These are phyloP conservation scores for Megastigmus dorsalis DNA, from an alignment of 2,888 invertebrate genomes.

Conservation along the genomic window DNA sequence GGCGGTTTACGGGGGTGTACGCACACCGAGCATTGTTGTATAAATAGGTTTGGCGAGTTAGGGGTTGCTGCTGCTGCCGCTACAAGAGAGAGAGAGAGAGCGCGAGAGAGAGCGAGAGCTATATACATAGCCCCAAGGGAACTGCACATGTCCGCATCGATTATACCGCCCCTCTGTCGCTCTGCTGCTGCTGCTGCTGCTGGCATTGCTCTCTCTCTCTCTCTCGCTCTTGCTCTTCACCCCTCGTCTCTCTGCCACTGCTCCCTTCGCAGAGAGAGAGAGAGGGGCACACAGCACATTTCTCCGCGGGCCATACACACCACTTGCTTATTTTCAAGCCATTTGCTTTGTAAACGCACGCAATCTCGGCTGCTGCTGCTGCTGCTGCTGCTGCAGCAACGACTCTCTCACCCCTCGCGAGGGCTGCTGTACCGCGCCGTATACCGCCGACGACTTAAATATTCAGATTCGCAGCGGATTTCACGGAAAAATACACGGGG, in stretches of 20 bases:
- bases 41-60: conserved; percentile 75
- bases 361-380: too few species aligned
- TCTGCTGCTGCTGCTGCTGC: conserved; percentile 29
- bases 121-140: conserved; percentile 73
- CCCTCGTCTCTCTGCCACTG: not conserved
- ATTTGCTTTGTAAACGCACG: conserved; percentile 74
- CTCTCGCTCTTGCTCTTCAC: conserved; percentile 52
- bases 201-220: conserved; percentile 48
- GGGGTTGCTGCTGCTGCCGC: too few species aligned
- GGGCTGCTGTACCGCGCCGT: too few species aligned
- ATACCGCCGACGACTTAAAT: conserved; percentile 59
- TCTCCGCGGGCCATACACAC: conserved; percentile 63
- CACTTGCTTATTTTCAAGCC: conserved; percentile 73
- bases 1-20: conserved; percentile 73
- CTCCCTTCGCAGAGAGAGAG: not conserved
- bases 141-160: conserved; percentile 75
- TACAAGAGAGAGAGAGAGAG: conserved; percentile 31
- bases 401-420: conserved; percentile 55
- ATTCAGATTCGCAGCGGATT: conserved; percentile 56
- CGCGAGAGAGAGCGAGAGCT: conserved; percentile 54
- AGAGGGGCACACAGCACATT: conserved; percentile 26
- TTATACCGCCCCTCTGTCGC: conserved; percentile 69
- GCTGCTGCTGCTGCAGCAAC: too few species aligned
- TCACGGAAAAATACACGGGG: not conserved
- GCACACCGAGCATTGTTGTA: conserved; percentile 73